phyloP scores from a whole-genome alignment of 2,113 vertebrate species.

The Entelurus aequoreus region DNA sequence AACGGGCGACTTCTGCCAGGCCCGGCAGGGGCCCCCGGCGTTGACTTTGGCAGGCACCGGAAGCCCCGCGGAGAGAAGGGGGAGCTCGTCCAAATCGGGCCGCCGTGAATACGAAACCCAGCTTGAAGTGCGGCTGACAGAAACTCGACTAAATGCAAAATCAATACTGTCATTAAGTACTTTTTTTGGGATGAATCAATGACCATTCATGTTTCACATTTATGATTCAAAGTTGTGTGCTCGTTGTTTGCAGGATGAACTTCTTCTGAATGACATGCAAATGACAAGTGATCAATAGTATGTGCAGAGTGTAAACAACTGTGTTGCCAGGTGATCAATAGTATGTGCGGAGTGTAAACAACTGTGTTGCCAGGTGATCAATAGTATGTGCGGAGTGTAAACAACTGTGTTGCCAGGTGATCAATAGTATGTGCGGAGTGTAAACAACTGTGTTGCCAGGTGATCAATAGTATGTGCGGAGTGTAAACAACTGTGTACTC shows the following conservation, averaged over 20 bases:
- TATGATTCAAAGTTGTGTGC: constrained; percentile 11
- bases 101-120: constrained; percentile 13
- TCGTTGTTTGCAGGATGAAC: background rate
- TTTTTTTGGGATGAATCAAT: constrained; percentile 33
- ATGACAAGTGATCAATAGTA: too few species aligned
- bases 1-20: constrained; percentile 31
- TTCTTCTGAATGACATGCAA: background rate
- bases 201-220: constrained; percentile 7
- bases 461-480: too few species aligned
- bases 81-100: constrained; percentile 26
- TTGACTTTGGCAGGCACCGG: constrained; percentile 16
- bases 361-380: too few species aligned
- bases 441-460: too few species aligned
- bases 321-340: too few species aligned
- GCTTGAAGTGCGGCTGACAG: constrained; percentile 12
- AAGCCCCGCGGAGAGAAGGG: constrained; percentile 15
- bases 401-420: too few species aligned
- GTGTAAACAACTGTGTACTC: too few species aligned
- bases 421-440: too few species aligned
- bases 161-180: constrained; percentile 1
- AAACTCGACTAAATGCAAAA: constrained; percentile 33
- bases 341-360: too few species aligned
- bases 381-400: too few species aligned
- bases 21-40: constrained; percentile 19
- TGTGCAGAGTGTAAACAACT: too few species aligned